Evolutionary conservation across 2,113 vertebrate genomes (phyloP).

Genomic region (Taxidea taxus): DNA sequence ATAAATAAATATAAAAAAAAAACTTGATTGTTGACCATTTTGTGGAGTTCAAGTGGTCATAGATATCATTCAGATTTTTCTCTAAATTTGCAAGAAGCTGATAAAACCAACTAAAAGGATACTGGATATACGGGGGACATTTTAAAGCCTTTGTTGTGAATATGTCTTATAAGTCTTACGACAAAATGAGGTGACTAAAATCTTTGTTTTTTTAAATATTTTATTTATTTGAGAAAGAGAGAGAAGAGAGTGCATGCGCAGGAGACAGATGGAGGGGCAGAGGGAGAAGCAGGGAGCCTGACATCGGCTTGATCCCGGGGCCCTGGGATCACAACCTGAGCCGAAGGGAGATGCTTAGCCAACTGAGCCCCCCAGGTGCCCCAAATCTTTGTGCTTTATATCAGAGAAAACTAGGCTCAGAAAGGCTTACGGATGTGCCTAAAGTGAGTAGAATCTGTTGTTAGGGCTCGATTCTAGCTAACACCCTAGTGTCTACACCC

Average conservation of each 20-base stretch:
- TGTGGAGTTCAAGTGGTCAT: neutral
- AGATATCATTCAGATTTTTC: neutral
- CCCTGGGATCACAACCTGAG: neutral
- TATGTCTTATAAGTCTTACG: neutral
- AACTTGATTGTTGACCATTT: neutral
- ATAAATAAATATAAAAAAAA: too few species aligned
- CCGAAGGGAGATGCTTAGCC: neutral
- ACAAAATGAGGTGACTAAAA: neutral
- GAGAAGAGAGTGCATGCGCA: neutral
- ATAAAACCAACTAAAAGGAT: neutral
- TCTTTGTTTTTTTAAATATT: neutral
- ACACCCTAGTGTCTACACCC: neutral
- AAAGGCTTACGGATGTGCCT: too few species aligned
- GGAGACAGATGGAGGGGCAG: neutral
- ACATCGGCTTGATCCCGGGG: fast-evolving
- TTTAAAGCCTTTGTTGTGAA: neutral
- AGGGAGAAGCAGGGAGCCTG: neutral
- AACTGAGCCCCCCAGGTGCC: too few species aligned
- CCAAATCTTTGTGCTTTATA: neutral
- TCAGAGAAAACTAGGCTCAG: neutral
- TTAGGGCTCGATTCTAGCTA: neutral
- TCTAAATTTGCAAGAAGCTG: neutral
- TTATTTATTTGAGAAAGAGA: neutral
- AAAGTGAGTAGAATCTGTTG: neutral
- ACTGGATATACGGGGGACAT: too few species aligned